These are phyloP conservation scores for Apeira syringaria DNA, from an alignment of 2,888 invertebrate species.

Conservation along the genomic window DNA sequence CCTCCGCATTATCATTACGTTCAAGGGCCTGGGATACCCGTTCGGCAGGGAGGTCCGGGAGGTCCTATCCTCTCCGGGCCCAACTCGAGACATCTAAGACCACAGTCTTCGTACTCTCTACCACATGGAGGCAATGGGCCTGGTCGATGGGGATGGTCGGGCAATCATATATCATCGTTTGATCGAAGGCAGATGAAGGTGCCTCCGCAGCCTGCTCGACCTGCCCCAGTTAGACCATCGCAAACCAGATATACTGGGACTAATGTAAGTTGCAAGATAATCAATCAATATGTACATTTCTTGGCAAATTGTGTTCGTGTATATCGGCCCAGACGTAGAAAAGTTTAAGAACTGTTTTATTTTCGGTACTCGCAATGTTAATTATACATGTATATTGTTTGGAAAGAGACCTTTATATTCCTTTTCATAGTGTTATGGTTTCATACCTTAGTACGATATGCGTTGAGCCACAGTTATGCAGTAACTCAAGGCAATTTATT, in stretches of 20 bases:
- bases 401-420: constrained; percentile 24
- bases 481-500: constrained; percentile 53
- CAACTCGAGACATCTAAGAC: constrained; percentile 62
- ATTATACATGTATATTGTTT: too few species aligned
- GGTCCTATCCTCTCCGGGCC: constrained; percentile 69
- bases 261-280: constrained; percentile 62
- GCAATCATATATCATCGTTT: constrained; percentile 78
- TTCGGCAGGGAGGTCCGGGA: constrained; percentile 60
- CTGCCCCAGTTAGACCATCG: constrained; percentile 66
- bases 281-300: too few species aligned
- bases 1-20: constrained; percentile 75
- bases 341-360: too few species aligned
- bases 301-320: too few species aligned
- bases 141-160: constrained; percentile 81
- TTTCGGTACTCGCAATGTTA: too few species aligned
- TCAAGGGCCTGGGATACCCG: constrained; percentile 58
- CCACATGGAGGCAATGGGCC: constrained; percentile 82
- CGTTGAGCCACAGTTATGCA: constrained; percentile 44
- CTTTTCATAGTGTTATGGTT: constrained; percentile 33
- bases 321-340: too few species aligned
- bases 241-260: constrained; percentile 59
- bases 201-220: constrained; percentile 72
- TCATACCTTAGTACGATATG: constrained; percentile 54
- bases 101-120: constrained; percentile 79
- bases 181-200: constrained; percentile 75